phyloP scores from a whole-genome alignment of 2,797 vertebrate species.

The Eurystomus glaucurus region DNA sequence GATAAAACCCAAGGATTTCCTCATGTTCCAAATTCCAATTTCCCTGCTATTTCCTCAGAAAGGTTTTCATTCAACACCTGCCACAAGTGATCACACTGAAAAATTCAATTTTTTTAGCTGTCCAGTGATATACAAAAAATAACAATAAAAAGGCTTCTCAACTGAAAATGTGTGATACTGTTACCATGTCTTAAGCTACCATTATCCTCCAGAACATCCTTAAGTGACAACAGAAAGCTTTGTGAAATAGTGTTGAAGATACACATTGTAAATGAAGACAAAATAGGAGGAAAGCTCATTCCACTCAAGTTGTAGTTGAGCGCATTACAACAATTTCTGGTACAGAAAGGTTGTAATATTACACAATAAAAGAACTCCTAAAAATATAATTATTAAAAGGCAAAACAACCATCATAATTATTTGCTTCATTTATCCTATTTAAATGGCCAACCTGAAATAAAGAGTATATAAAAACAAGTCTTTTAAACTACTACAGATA shows the following conservation, averaged over 20 bases:
- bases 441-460: background rate
- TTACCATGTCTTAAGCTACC: background rate
- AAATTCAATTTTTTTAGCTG: background rate
- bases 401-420: too few species aligned
- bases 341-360: background rate
- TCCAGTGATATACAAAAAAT: background rate
- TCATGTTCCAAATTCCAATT: background rate
- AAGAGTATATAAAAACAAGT: background rate
- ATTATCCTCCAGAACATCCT: background rate
- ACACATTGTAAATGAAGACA: background rate
- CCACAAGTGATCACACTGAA: background rate
- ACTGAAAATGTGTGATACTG: background rate
- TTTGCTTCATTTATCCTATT: background rate
- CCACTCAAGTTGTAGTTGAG: background rate
- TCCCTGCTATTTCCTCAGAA: background rate
- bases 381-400: background rate
- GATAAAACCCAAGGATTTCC: background rate
- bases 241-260: background rate
- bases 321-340: background rate
- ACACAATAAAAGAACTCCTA: background rate
- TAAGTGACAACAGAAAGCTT: background rate
- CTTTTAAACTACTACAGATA: background rate
- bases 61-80: background rate
- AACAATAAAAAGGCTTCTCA: background rate
- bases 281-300: background rate